phyloP scores from a whole-genome alignment of 2,113 vertebrate species.

The Equus przewalskii region DNA sequence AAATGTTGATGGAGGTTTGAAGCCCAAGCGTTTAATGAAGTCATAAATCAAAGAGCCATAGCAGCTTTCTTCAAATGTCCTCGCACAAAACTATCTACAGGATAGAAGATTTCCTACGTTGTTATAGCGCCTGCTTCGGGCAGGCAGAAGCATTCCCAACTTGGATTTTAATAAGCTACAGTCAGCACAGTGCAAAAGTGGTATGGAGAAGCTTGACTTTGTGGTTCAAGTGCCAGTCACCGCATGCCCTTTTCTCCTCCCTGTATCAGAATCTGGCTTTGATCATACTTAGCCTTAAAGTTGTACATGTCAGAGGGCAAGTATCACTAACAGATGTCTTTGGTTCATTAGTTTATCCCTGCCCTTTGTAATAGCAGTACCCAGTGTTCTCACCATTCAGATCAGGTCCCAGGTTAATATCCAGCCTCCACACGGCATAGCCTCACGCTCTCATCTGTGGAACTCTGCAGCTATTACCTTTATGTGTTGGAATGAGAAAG shows the following conservation, averaged over 20 bases:
- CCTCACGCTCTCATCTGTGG: background rate
- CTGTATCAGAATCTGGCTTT: background rate
- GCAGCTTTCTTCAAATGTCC: constrained; percentile 68
- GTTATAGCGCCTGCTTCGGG: background rate
- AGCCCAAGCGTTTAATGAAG: constrained; percentile 76
- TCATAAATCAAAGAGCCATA: constrained; percentile 71
- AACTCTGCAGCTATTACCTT: constrained; percentile 38
- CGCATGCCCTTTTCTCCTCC: background rate
- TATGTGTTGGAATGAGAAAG: constrained; percentile 55
- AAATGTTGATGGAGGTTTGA: constrained; percentile 75
- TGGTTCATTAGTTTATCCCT: background rate
- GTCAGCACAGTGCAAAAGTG: background rate
- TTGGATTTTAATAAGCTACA: background rate
- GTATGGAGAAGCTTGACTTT: background rate
- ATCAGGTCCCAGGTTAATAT: background rate
- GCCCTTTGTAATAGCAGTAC: background rate
- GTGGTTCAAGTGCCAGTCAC: background rate
- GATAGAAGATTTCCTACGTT: background rate
- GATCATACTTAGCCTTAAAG: background rate
- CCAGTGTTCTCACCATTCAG: background rate
- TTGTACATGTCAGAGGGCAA: background rate
- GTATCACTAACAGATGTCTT: background rate
- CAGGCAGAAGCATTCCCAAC: background rate
- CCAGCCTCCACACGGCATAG: background rate
- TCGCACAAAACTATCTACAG: constrained; percentile 1